phyloP scores from a whole-genome alignment of 2,113 vertebrate genomes.

The Diadophis punctatus region DNA sequence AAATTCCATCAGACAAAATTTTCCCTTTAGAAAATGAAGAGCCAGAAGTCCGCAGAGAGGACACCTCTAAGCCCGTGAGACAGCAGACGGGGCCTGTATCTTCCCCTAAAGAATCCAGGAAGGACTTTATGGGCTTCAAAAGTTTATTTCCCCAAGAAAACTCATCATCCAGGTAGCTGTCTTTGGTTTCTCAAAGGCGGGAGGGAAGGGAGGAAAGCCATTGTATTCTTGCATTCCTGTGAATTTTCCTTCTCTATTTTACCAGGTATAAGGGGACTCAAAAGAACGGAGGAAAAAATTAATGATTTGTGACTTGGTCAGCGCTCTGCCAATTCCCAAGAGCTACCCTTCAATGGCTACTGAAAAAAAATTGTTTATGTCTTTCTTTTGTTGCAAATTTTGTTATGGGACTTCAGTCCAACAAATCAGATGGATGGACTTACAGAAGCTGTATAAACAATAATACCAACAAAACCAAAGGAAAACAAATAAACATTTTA shows the following conservation, averaged over 20 bases:
- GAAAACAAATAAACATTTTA: neutral
- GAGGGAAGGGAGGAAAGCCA: neutral
- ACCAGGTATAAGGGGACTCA: neutral
- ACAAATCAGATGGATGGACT: neutral
- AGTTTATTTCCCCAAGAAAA: neutral
- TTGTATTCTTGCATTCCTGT: neutral
- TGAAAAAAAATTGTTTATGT: neutral
- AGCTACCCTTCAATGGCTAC: neutral
- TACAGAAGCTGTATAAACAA: neutral
- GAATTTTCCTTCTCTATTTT: neutral
- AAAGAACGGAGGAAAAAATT: too few relatives aligned
- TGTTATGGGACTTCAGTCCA: neutral
- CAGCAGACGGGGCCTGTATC: neutral
- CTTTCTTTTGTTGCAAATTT: neutral
- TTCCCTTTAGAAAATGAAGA: neutral
- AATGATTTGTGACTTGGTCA: neutral
- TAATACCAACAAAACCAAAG: neutral
- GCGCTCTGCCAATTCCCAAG: neutral
- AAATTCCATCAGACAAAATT: neutral
- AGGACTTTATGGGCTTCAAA: neutral
- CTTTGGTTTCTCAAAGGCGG: neutral
- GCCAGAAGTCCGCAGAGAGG: neutral
- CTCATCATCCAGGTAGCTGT: neutral
- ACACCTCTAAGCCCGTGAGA: neutral
- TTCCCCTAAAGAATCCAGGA: neutral